Evolutionary conservation across 2,797 vertebrate species (phyloP), one percentile per base, ranked within the genome.

Genomic region (Eutrigla gurnardus): DNA sequence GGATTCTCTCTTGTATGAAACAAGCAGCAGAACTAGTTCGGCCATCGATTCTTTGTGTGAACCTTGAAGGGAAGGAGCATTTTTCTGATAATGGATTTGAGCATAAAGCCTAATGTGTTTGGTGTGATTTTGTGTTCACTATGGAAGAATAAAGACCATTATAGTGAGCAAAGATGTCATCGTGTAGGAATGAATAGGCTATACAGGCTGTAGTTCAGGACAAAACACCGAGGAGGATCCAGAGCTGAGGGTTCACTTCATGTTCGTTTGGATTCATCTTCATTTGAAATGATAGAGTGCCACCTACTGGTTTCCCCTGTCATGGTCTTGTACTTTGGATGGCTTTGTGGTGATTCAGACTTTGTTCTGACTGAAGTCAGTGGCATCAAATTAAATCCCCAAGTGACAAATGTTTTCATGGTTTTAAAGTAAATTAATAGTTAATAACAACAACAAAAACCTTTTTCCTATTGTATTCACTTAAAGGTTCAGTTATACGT

Each of bases 241-340:
- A 40, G 11, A 59, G 6, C 25, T 54, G 18, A 68, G 40, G 9
- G 7, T 40, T 74, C 3, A 40, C 14, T 17, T 58, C 32, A 61
- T 39, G 12, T 42, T 54, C 3, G 18, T 42, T n/a, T 40, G 6
- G 53, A n/a, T 61, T 70, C 14, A 10, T 10, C 12, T 39, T 77
- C 39, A 85, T 91, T 85, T 84, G 61, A 81, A 80, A 71, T 68
- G 52, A 73, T 32, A 79, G 43, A 70, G 73, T 66, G 80, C 85
- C 91, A 85, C 35, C 93, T 91, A 72, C 73, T 90, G 93, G 81
- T 40, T 55, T 37, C 5, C 43, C 2, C 5, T 6, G 1, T 7
- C 18, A 65, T 1, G 7, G 6, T 35, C 6, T n/a, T 36, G 33
- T 12, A 10, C 14, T 65, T 12, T 10, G 0, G 5, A 13, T 17